phyloP scores from a whole-genome alignment of 2,888 invertebrate genomes.

The Mythimna impura region DNA sequence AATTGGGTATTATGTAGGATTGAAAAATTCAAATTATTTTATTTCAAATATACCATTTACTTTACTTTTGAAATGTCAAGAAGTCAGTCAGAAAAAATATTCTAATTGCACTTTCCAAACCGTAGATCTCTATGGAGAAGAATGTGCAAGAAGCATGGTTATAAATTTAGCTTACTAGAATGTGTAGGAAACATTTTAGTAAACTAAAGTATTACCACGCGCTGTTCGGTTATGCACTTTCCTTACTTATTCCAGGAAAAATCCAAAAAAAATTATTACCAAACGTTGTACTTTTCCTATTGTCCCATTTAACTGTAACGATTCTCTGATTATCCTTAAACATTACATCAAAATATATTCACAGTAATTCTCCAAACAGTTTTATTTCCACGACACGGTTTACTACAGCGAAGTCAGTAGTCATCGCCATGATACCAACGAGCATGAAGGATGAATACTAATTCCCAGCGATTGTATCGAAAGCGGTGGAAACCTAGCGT shows the following conservation, averaged over 20 bases:
- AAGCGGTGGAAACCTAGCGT: constrained; percentile 38
- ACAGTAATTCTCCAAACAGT: constrained; percentile 2
- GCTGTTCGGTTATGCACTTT: background rate
- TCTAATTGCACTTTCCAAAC: too few species aligned
- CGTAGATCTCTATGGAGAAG: too few species aligned
- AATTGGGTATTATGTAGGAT: too few species aligned
- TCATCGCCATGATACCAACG: constrained; percentile 31
- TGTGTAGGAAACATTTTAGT: too few species aligned
- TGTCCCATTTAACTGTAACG: background rate
- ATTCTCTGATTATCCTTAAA: constrained; percentile 14
- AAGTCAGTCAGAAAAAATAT: too few species aligned
- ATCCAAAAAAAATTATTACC: too few species aligned
- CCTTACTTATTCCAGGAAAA: background rate
- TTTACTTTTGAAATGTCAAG: too few species aligned
- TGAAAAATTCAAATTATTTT: too few species aligned
- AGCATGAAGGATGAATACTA: constrained; percentile 59
- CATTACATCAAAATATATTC: constrained; percentile 6
- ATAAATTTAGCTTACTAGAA: too few species aligned
- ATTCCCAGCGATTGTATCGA: constrained; percentile 59
- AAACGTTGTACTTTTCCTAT: background rate
- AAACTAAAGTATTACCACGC: too few species aligned
- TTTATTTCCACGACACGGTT: constrained; percentile 36
- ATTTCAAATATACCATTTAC: too few species aligned
- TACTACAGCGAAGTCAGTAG: constrained; percentile 21
- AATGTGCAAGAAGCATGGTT: too few species aligned